Evolutionary conservation across 2,113 vertebrate species (phyloP), one percentile per base, ranked within the genome.

Genomic region (Solea senegalensis): DNA sequence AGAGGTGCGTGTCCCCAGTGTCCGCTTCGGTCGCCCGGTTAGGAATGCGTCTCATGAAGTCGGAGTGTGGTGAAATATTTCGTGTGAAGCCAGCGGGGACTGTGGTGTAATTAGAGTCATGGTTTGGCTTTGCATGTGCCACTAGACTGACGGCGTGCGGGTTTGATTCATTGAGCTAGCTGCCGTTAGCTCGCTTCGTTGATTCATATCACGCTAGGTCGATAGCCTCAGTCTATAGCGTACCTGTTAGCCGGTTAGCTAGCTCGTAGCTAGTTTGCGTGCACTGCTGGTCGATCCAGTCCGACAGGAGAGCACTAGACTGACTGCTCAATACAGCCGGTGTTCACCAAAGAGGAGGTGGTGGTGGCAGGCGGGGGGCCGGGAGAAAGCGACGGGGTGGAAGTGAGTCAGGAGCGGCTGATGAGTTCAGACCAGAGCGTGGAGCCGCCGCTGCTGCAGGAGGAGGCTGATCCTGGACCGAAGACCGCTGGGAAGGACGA

Each of bases 371-470:
- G 89, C 78, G 89, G 90, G 88, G 89, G 89, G 86, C 82, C 72
- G 84, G 89, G 92, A 92, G 92, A 92, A 92, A 75, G 87, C 79
- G 92, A 92, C 88, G 91, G 91, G 83, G 92, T 87, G 82, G 88
- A 86, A 86, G 94, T 89, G 91, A 93, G 90, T 91, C 89, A 92
- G 93, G 91, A 90, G 90, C 94, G 90, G 94, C 93, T 91, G 92
- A 94, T 94, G 94, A 94, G 92, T 94, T 94, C 94, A 92, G 94
- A 94, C 65, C 94, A 92, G 94, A 93, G 88, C 91, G 91, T 86
- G 92, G 93, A 91, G 90, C 92, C 92, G 92, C 93, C 92, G 91
- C 90, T 89, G 94, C 84, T 93, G 93, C 93, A 93, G 94, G 93
- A 93, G 90, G 92, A 93, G 91, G 89, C 91, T 88, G 92, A 93